These are phyloP conservation scores for Drosophila nr. perissopoda DNA, from an alignment of 2,888 invertebrate genomes.

Conservation along the genomic window DNA sequence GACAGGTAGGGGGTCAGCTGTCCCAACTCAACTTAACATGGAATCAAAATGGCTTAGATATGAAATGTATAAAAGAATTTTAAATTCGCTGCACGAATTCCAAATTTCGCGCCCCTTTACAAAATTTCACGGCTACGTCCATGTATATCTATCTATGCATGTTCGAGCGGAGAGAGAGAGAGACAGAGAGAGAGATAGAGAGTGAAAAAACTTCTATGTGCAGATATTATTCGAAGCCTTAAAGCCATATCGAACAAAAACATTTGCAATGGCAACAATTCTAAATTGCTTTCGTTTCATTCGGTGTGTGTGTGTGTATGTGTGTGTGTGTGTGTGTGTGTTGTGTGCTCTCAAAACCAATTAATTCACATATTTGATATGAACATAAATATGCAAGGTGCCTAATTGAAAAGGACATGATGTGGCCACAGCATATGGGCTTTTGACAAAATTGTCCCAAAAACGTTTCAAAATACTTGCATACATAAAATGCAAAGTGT, in stretches of 20 bases:
- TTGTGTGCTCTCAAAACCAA: constrained; percentile 65
- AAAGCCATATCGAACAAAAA: constrained; percentile 46
- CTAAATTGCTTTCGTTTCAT: constrained; percentile 44
- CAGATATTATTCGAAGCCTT: constrained; percentile 26
- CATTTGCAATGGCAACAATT: constrained; percentile 55
- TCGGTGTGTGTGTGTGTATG: constrained; percentile 1
- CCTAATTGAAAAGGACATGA: constrained; percentile 67
- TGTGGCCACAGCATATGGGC: constrained; percentile 20
- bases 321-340: background rate
- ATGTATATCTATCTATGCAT: background rate
- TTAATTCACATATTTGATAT: constrained; percentile 68
- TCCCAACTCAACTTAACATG: background rate
- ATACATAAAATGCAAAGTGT: constrained; percentile 36
- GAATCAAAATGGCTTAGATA: background rate
- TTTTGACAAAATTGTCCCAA: constrained; percentile 56
- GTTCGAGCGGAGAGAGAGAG: background rate
- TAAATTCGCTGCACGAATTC: background rate
- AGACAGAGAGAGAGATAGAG: background rate
- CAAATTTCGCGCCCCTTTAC: background rate
- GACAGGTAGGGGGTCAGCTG: background rate
- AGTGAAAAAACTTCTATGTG: background rate
- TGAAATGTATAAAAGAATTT: background rate
- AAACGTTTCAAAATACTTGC: constrained; percentile 54
- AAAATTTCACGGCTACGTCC: background rate
- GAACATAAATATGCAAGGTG: constrained; percentile 45